Evolutionary conservation across 1,140 invertebrate genomes (phyloP), one percentile per base, ranked within the genome.

Genomic region (Probaryconus sp.): DNA sequence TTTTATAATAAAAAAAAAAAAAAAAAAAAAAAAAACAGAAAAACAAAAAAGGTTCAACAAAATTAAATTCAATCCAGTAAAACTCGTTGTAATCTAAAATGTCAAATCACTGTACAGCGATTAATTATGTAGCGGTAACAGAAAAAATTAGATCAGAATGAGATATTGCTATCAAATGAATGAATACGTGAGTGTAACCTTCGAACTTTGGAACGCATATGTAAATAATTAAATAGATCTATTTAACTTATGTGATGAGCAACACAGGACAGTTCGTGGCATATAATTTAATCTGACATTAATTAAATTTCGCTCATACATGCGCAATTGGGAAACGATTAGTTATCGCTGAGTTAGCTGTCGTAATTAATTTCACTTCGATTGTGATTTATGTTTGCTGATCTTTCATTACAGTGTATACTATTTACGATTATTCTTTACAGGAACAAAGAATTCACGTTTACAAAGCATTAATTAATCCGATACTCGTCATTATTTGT

Each of bases 291-390:
- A 76, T 70, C 58, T 37, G 65, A 74, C 69, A 65, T 71, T 76
- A 73, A 71, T 79, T 76, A 73, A 79, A 76, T 45, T 68, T 64
- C 30, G 58, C 55, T 67, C 55, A 51, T 71, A 51, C 51, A 58
- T 73, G 51, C 45, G 48, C 43, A 53, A 65, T 58, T 48, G 56
- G 38, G 53, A 56, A 51, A 67, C 45, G 73, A 76, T 76, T 63
- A 69, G 65, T 74, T 68, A 79, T 79, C 69, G 70, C 65, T 43
- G 61, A 65, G 51, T 38, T 64, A 51, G 48, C 37, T 45, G 56
- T 70, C 70, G 60, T 69, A 75, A 79, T 79, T 77, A 79, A 70
- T 73, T 72, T 68, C 64, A 43, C 51, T 75, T 68, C 56, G 56
- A 75, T 67, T 67, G 55, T 74, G 60, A 74, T 74, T 74, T 67